These are phyloP conservation scores for Microctonus aethiopoides DNA, from an alignment of 2,888 invertebrate species.

Conservation along the genomic window DNA sequence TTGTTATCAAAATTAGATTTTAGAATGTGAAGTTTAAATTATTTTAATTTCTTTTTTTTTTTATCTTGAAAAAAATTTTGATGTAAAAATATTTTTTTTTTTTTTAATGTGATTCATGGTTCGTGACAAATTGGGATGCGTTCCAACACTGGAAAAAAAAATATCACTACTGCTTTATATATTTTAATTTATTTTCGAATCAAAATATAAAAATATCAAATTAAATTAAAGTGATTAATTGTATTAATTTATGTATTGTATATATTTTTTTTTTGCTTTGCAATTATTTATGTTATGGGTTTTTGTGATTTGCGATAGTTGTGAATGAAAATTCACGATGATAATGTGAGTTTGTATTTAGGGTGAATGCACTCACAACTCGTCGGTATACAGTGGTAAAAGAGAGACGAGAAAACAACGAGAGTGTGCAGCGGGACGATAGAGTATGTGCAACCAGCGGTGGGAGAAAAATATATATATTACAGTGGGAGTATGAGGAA, in stretches of 20 bases:
- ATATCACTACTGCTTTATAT: too few relatives aligned
- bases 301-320: too few relatives aligned
- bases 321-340: conserved; percentile 19
- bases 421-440: neutral
- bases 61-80: too few relatives aligned
- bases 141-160: too few relatives aligned
- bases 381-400: neutral
- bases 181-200: too few relatives aligned
- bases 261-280: neutral
- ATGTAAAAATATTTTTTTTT: too few relatives aligned
- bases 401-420: neutral
- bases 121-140: too few relatives aligned
- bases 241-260: too few relatives aligned
- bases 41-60: neutral
- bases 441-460: neutral
- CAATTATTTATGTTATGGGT: neutral
- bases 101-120: too few relatives aligned
- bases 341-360: neutral
- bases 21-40: neutral
- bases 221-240: too few relatives aligned
- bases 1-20: neutral
- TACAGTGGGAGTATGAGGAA: neutral
- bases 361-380: conserved; percentile 18
- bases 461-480: neutral
- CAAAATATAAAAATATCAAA: too few relatives aligned